phyloP scores from a whole-genome alignment of 2,888 invertebrate species.

The Gastracanthus pulcherrimus region DNA sequence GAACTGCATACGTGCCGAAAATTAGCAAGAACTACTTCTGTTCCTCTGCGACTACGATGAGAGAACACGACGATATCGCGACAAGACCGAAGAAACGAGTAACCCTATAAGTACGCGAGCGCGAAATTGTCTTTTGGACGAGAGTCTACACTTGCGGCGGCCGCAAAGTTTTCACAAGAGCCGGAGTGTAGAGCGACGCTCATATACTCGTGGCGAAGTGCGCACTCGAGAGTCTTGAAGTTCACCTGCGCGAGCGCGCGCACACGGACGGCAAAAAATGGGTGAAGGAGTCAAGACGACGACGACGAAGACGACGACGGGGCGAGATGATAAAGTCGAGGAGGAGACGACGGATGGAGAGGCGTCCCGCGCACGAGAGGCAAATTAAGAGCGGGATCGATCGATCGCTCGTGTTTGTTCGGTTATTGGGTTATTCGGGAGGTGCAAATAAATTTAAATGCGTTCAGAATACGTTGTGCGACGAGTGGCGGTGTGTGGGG shows the following conservation, averaged over 20 bases:
- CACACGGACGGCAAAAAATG: background rate
- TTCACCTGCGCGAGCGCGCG: constrained; percentile 14
- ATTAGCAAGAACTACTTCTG: too few species aligned
- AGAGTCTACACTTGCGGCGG: constrained; percentile 37
- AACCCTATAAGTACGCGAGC: constrained; percentile 3
- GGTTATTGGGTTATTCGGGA: too few species aligned
- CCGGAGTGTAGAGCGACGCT: background rate
- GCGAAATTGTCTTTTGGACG: constrained; percentile 30
- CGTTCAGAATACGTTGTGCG: too few species aligned
- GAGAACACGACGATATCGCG: background rate
- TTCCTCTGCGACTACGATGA: background rate
- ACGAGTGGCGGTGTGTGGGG: too few species aligned
- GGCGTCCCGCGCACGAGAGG: background rate
- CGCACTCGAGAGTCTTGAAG: constrained; percentile 24
- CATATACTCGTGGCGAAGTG: constrained; percentile 21
- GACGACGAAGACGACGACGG: background rate
- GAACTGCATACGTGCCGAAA: background rate
- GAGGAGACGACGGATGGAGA: background rate
- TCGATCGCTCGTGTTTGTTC: background rate
- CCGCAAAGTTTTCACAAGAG: constrained; percentile 32
- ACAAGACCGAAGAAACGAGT: background rate
- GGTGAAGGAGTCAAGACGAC: background rate
- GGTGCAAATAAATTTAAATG: too few species aligned
- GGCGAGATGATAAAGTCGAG: constrained; percentile 20
- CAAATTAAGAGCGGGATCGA: constrained; percentile 32